These are phyloP conservation scores for Anas platyrhynchos DNA, from an alignment of 2,113 vertebrate species.

Conservation along the genomic window DNA sequence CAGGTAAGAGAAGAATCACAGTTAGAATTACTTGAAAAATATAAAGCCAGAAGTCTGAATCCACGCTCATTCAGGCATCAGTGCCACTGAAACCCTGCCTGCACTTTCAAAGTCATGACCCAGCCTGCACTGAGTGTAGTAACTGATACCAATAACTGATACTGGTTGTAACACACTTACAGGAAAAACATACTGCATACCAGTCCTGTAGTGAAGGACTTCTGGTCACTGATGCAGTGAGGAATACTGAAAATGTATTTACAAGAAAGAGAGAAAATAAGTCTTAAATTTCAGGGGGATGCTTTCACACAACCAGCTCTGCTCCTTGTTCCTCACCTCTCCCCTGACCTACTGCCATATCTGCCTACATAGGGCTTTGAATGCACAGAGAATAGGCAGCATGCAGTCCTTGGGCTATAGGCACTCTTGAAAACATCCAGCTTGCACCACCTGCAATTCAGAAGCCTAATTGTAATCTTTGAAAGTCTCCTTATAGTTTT, in stretches of 20 bases:
- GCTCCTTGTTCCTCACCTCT: not conserved
- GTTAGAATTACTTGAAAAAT: not conserved
- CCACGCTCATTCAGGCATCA: not conserved
- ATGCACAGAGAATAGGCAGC: accelerated
- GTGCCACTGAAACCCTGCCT: not conserved
- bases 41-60: not conserved
- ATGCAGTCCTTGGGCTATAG: accelerated
- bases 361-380: accelerated
- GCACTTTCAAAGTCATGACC: accelerated
- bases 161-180: accelerated
- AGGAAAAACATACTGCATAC: accelerated
- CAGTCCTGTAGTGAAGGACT: not conserved
- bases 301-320: not conserved
- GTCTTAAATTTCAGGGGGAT: not conserved
- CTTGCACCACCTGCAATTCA: not conserved
- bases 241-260: not conserved
- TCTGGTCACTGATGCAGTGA: not conserved
- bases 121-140: not conserved
- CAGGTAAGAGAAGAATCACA: not conserved
- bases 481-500: not conserved
- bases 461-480: not conserved
- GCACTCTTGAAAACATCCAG: not conserved
- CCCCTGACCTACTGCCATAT: accelerated
- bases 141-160: not conserved
- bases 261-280: not conserved